A percentile compares a stretch with the other conserved stretches of the same genome.
Evolutionary conservation across 2,888 invertebrate genomes (phyloP).

Genomic region (Nematopogon swammerdamellus): DNA sequence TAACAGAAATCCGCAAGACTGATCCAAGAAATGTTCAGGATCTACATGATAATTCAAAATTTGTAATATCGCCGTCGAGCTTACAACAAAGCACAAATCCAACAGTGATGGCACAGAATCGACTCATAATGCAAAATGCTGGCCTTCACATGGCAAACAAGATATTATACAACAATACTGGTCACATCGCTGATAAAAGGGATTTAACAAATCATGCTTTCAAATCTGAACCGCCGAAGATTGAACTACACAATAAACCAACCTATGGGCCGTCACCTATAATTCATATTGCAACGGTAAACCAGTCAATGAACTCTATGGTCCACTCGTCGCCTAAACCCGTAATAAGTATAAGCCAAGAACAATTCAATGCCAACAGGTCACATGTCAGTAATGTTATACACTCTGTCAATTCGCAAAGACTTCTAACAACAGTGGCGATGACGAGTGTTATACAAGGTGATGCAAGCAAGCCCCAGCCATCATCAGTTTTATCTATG

Average conservation of each 20-base stretch:
- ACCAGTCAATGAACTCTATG: slow-evolving; percentile 27
- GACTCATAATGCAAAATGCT: slow-evolving; percentile 43
- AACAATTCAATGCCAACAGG: slow-evolving; percentile 25
- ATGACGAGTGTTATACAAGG: slow-evolving; percentile 32
- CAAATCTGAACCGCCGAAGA: slow-evolving; percentile 19
- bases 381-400: slow-evolving; percentile 35
- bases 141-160: slow-evolving; percentile 28
- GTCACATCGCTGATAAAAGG: slow-evolving; percentile 31
- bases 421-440: slow-evolving; percentile 29
- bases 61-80: slow-evolving; percentile 38
- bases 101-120: slow-evolving; percentile 43
- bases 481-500: slow-evolving; percentile 36
- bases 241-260: slow-evolving; percentile 28
- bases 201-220: slow-evolving; percentile 17
- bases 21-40: slow-evolving; percentile 26
- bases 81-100: slow-evolving; percentile 33
- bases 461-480: slow-evolving; percentile 29
- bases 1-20: slow-evolving; percentile 30
- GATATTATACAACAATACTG: slow-evolving; percentile 32
- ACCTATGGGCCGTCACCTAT: slow-evolving; percentile 29
- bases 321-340: slow-evolving; percentile 35
- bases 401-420: slow-evolving; percentile 35
- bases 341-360: slow-evolving; percentile 25
- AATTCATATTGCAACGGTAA: slow-evolving; percentile 35
- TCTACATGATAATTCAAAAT: slow-evolving; percentile 32